A percentile compares a stretch with the other conserved stretches of the same genome.
Conservation (phyloP, 1,140 invertebrate genomes). For the Anagrus nilaparvatae region DNA sequence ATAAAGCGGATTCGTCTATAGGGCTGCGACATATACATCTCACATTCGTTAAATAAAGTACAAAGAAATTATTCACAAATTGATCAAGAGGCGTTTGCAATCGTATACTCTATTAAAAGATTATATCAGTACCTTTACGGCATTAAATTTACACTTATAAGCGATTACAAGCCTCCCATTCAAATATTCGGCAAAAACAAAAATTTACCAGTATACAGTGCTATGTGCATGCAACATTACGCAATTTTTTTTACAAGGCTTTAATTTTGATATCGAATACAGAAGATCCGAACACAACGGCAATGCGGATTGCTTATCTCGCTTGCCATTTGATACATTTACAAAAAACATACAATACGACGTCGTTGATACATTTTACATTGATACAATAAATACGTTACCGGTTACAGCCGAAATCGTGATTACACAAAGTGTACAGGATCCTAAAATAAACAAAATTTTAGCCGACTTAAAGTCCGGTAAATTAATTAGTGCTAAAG, state of each 20-base stretch:
- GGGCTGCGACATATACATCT: too few species aligned
- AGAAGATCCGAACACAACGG: constrained; percentile 14
- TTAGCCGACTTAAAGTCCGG: too few species aligned
- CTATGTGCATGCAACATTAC: constrained; percentile 5
- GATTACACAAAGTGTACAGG: not conserved
- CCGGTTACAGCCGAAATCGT: not conserved
- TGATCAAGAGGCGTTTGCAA: not conserved
- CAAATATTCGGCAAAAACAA: constrained; percentile 24
- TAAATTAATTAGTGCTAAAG: too few species aligned
- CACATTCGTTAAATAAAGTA: not conserved
- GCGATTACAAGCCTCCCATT: not conserved
- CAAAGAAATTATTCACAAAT: not conserved
- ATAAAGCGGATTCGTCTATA: too few species aligned
- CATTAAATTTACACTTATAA: not conserved
- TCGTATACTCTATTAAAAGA: not conserved
- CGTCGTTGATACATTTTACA: not conserved
- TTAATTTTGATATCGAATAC: not conserved
- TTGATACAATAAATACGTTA: not conserved
- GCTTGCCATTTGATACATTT: constrained; percentile 1
- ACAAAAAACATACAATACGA: not conserved
- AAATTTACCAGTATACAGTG: constrained; percentile 14
- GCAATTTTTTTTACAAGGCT: constrained; percentile 8
- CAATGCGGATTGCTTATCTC: constrained; percentile 20
- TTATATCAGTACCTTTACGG: not conserved
- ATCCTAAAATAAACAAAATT: too few species aligned